phyloP scores from a whole-genome alignment of 2,113 vertebrate species.

The Gnathonemus echidnorhynchus region DNA sequence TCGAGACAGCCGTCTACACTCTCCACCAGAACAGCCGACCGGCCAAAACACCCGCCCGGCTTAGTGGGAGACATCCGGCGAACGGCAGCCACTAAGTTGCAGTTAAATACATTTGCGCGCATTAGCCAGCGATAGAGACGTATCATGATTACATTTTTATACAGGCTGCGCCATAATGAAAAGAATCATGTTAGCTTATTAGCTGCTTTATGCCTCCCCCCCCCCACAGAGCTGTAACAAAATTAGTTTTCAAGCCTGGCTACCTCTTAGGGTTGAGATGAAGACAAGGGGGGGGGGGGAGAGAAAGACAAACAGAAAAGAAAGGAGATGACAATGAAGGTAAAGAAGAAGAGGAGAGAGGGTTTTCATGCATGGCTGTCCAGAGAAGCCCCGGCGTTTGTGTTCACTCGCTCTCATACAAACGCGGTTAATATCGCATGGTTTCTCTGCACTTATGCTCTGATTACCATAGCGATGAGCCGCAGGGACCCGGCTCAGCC shows the following conservation, averaged over 20 bases:
- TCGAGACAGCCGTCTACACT: neutral
- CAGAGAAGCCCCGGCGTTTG: neutral
- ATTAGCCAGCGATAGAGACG: conserved; percentile 18
- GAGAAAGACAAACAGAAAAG: neutral
- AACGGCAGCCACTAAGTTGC: conserved; percentile 17
- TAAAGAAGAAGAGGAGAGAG: neutral
- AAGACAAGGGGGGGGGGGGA: neutral
- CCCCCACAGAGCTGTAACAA: conserved; percentile 19
- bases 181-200: conserved; percentile 29
- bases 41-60: neutral
- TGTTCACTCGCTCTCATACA: neutral
- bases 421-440: neutral
- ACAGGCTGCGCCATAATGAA: conserved; percentile 20
- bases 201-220: conserved; percentile 7
- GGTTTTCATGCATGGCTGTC: conserved; percentile 16
- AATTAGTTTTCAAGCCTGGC: conserved; percentile 29
- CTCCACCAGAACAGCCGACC: neutral
- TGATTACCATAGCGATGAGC: conserved; percentile 20
- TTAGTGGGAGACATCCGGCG: neutral
- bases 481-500: neutral
- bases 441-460: neutral
- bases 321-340: neutral
- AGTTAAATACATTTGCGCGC: conserved; percentile 24
- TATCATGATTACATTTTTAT: conserved; percentile 21
- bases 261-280: conserved; percentile 5